Evolutionary conservation across 23 tunicate genomes (phyloP).

Genomic region (Trididemnum nubilum): DNA sequence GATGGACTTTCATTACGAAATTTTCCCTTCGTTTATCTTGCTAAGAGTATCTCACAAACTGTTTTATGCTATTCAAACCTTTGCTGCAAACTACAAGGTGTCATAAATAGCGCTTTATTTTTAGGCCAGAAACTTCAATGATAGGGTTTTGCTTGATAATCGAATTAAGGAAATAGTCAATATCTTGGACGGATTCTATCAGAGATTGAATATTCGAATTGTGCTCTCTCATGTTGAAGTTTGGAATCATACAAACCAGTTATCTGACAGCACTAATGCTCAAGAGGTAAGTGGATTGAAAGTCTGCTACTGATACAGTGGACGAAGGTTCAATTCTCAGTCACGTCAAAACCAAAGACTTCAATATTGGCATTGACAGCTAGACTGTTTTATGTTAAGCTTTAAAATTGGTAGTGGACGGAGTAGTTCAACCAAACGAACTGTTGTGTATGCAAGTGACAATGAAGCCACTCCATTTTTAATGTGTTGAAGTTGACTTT

Average conservation of each 20-base stretch:
- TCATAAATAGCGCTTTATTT: neutral
- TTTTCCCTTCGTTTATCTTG: no score
- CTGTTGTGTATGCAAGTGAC: no score
- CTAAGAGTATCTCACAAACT: no score
- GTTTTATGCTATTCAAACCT: no score
- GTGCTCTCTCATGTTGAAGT: constrained; percentile 79
- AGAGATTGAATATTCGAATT: constrained; percentile 43
- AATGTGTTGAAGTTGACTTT: no score
- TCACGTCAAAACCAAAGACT: no score
- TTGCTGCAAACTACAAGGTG: no score
- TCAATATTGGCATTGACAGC: neutral
- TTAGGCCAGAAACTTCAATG: neutral
- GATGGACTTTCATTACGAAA: no score
- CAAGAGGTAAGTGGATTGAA: constrained; percentile 21
- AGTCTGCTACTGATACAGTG: neutral
- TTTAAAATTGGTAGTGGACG: neutral
- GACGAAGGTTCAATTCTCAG: no score
- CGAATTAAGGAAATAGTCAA: constrained; percentile 68
- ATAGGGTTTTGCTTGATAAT: neutral
- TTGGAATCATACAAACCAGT: constrained; percentile 60
- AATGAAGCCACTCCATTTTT: no score
- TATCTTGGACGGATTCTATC: constrained; percentile 53
- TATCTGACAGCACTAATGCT: constrained; percentile 34
- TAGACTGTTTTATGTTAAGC: neutral
- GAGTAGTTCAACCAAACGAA: neutral